phyloP scores from a whole-genome alignment of 2,113 vertebrate genomes.

The Solea senegalensis region DNA sequence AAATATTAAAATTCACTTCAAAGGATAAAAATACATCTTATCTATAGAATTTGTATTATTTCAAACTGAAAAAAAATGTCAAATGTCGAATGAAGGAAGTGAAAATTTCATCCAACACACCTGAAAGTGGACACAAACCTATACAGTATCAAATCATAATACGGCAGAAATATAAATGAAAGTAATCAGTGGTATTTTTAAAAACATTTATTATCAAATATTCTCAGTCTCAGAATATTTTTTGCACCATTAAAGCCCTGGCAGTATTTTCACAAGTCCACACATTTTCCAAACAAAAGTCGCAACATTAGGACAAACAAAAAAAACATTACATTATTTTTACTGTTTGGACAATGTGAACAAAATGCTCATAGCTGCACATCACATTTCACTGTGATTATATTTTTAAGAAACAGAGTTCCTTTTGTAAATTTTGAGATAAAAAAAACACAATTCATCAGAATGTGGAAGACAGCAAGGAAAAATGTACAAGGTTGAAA shows the following conservation, averaged over 20 bases:
- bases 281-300: conserved; percentile 44
- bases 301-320: too few relatives aligned
- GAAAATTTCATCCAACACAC: too few relatives aligned
- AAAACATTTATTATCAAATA: conserved; percentile 71
- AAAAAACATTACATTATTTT: neutral
- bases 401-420: conserved; percentile 43
- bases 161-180: neutral
- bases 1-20: neutral
- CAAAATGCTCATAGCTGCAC: conserved; percentile 70
- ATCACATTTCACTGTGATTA: conserved; percentile 45
- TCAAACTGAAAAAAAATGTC: too few relatives aligned
- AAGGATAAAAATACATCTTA: neutral
- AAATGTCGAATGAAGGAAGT: neutral
- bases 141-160: neutral
- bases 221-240: conserved; percentile 32
- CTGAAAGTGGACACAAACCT: neutral
- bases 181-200: conserved; percentile 23
- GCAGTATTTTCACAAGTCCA: conserved; percentile 47
- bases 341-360: conserved; percentile 40
- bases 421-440: conserved; percentile 32
- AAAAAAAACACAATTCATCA: conserved; percentile 24
- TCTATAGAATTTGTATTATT: neutral
- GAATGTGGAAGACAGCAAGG: conserved; percentile 47
- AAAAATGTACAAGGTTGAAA: conserved; percentile 9
- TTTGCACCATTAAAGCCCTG: conserved; percentile 47